phyloP scores from a whole-genome alignment of 2,113 vertebrate species.

The Lagopus leucura region DNA sequence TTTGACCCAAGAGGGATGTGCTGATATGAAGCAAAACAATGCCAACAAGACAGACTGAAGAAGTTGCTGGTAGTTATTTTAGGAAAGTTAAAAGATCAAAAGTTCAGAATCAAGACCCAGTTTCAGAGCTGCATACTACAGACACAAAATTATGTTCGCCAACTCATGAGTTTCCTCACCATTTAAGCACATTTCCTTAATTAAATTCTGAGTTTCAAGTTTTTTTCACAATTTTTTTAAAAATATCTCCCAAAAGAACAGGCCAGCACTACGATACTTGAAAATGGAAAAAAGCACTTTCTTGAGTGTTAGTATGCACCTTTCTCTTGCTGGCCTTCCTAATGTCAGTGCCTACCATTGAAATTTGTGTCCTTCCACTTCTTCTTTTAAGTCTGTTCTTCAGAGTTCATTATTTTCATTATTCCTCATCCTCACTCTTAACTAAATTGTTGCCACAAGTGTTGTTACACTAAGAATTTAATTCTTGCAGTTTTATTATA shows the following conservation, averaged over 20 bases:
- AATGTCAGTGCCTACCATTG: not conserved
- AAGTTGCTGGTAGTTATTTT: not conserved
- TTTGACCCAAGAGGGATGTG: slow-evolving; percentile 53
- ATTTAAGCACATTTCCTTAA: not conserved
- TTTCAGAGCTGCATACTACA: not conserved
- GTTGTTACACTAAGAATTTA: not conserved
- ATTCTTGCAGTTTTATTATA: not conserved
- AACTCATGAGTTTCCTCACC: not conserved
- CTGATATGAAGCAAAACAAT: slow-evolving; percentile 50
- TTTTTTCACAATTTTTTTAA: not conserved
- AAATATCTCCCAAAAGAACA: not conserved
- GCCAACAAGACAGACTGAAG: not conserved
- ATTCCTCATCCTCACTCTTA: not conserved
- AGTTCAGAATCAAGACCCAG: not conserved
- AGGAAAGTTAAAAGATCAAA: not conserved
- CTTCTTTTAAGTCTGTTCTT: not conserved
- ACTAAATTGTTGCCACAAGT: not conserved
- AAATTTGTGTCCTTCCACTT: not conserved
- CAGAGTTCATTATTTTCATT: not conserved
- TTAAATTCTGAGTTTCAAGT: not conserved
- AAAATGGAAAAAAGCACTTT: not conserved
- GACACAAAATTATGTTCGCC: not conserved
- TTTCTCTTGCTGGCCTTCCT: not conserved
- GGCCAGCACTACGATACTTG: not conserved
- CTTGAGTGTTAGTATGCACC: not conserved